Evolutionary conservation across 1,140 invertebrate genomes (phyloP).

Genomic region (Penaeus japonicus): DNA sequence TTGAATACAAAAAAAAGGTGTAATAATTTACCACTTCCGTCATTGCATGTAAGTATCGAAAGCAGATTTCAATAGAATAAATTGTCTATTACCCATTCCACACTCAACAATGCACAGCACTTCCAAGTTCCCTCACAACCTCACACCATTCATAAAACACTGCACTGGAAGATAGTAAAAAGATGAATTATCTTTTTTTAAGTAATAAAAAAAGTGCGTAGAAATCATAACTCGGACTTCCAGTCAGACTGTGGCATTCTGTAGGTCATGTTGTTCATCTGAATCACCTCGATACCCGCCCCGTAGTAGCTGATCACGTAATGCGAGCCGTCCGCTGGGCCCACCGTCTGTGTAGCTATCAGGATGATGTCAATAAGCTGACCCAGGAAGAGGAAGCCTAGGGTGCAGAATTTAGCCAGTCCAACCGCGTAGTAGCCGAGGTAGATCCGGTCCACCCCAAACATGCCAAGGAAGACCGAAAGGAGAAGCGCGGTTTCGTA

Average conservation of each 20-base stretch:
- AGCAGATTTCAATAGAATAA: no score
- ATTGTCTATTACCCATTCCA: no score
- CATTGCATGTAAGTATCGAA: no score
- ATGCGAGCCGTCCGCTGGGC: constrained; percentile 94
- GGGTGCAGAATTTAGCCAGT: constrained; percentile 90
- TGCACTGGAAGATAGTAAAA: no score
- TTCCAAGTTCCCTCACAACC: no score
- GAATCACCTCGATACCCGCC: constrained; percentile 80
- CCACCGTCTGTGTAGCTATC: constrained; percentile 91
- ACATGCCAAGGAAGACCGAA: constrained; percentile 90
- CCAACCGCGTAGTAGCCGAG: constrained; percentile 95
- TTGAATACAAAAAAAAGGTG: no score
- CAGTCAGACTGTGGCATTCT: constrained; percentile 83
- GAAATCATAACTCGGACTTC: constrained; percentile 62
- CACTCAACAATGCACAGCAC: no score
- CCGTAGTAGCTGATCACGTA: constrained; percentile 96
- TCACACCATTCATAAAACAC: no score
- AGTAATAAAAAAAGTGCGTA: not conserved
- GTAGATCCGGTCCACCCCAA: constrained; percentile 97
- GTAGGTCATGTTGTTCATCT: constrained; percentile 86
- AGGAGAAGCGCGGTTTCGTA: constrained; percentile 91
- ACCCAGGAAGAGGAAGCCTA: constrained; percentile 96
- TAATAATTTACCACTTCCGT: no score
- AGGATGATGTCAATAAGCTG: constrained; percentile 94
- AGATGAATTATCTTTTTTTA: no score